phyloP scores from a whole-genome alignment of 2,113 vertebrate genomes.

The Pygoscelis antarcticus region DNA sequence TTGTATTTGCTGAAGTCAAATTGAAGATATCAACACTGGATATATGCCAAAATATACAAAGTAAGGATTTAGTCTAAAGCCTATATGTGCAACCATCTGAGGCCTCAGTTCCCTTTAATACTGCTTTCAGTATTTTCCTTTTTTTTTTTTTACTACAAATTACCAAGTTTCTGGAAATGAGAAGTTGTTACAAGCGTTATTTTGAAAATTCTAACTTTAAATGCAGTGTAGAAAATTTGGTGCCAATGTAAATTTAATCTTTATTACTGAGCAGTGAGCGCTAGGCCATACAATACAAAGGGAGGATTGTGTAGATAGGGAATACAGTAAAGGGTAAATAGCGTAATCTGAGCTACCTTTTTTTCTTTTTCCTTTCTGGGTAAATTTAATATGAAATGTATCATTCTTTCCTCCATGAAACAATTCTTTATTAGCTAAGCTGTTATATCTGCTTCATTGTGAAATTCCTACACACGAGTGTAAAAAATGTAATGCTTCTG shows the following conservation, averaged over 20 bases:
- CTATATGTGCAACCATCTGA: neutral
- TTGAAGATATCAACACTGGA: neutral
- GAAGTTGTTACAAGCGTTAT: neutral
- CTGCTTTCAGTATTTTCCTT: neutral
- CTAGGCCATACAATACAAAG: neutral
- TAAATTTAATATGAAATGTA: neutral
- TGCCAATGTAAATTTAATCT: neutral
- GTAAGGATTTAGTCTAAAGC: neutral
- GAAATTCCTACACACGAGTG: neutral
- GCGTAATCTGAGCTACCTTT: neutral
- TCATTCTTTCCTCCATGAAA: neutral
- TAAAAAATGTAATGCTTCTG: neutral
- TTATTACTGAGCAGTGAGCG: neutral
- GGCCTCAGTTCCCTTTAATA: neutral
- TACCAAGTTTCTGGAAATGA: neutral
- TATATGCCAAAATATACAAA: neutral
- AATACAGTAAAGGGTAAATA: neutral
- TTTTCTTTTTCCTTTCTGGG: neutral
- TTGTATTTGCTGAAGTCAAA: neutral
- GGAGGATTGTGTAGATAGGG: neutral
- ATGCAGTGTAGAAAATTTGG: neutral
- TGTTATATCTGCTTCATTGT: neutral
- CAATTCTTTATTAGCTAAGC: neutral
- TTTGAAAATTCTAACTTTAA: conserved; percentile 1
- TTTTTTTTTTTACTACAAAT: neutral